These are phyloP conservation scores for Nettapus auritus DNA, from an alignment of 2,113 vertebrate genomes.

Conservation along the genomic window DNA sequence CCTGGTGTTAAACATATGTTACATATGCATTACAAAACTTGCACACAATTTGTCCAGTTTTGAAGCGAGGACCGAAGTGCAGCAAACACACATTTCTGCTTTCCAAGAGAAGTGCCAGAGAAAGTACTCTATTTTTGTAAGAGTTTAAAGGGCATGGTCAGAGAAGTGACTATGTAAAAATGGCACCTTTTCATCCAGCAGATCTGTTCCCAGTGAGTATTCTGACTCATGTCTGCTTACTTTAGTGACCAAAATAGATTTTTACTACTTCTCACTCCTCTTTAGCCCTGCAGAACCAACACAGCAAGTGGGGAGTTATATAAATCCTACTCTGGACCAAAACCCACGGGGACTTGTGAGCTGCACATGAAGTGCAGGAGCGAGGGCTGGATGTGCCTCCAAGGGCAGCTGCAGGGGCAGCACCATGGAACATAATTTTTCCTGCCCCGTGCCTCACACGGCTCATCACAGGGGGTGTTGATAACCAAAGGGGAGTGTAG, in stretches of 20 bases:
- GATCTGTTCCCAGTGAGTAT: constrained; percentile 69
- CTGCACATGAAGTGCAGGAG: background rate
- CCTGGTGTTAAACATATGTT: constrained; percentile 45
- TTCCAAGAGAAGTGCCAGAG: constrained; percentile 64
- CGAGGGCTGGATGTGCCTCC: background rate
- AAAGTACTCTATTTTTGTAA: constrained; percentile 65
- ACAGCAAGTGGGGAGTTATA: background rate
- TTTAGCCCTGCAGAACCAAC: constrained; percentile 24
- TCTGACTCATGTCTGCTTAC: constrained; percentile 76
- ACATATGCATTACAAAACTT: background rate
- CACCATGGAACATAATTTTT: rapidly evolving
- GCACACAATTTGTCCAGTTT: background rate
- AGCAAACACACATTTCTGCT: constrained; percentile 24
- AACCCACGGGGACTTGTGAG: background rate
- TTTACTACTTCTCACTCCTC: constrained; percentile 67
- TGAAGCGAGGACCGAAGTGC: background rate
- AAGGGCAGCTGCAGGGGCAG: background rate
- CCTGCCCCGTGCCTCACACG: background rate
- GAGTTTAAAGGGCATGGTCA: constrained; percentile 71
- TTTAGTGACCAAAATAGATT: constrained; percentile 70
- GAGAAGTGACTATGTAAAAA: constrained; percentile 73
- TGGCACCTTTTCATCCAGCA: constrained; percentile 72
- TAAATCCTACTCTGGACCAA: background rate
- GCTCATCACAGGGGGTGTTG: background rate
- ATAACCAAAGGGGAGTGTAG: background rate